Evolutionary conservation across 2,888 invertebrate genomes (phyloP), one percentile per base, ranked within the genome.

Genomic region (Colletes collaris): DNA sequence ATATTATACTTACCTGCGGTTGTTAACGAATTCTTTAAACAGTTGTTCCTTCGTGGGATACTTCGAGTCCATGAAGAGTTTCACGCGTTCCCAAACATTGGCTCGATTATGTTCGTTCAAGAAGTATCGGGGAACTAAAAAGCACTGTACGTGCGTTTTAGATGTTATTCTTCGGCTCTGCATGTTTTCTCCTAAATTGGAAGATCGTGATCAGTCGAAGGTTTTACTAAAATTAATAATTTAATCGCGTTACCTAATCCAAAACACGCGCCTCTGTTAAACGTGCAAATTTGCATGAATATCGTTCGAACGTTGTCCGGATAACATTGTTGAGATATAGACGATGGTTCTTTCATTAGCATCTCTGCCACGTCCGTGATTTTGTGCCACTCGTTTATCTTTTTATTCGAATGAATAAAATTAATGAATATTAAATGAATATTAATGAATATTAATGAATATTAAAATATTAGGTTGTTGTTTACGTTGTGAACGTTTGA

Each of bases 81-180:
- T 93, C 44, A 96, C 95, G 46, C 95, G 94, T 40, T 94, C 94
- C 96, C 96, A 96, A 53, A 96, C 95, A 86, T 96, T 95, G 8
- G 95, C 95, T 0, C 94, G 94, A 89, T 95, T 96, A 60, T 95
- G 95, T 84, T 96, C 95, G 53, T 95, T 89, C 19, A 97, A 93
- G 95, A 96, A 97, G 87, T 95, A 95, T 79, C 95, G 94, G 0
- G 97, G 97, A 73, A 97, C 91, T 52, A 96, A 92, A 88, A 97
- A 93, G 85, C 96, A 96, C 84, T 95, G 94, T 5, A 96, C 95
- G 0, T 94, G 94, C 0, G 94, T 95, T 56, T 94, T 90, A 0
- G 97, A 95, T 66, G 96, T 94, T 40, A 97, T 95, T 5, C 96
- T 94, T 13, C 96, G 94, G 89, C 96, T 95, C 0, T 94, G 93